These are phyloP conservation scores for Peromyscus maniculatus DNA, from an alignment of 2,113 vertebrate species.

Conservation along the genomic window DNA sequence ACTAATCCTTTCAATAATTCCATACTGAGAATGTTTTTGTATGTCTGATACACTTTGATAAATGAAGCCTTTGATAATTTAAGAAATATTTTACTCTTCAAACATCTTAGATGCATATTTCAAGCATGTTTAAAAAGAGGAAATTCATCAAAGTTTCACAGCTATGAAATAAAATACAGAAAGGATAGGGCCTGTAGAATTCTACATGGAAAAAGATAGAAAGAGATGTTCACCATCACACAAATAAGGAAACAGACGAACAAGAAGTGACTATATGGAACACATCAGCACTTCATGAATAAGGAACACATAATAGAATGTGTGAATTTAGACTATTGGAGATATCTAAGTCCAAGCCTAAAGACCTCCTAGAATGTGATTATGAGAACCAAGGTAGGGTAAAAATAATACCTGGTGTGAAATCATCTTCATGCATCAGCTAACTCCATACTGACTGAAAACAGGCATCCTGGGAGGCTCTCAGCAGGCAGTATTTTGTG, in stretches of 20 bases:
- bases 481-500: not conserved
- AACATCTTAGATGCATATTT: not conserved
- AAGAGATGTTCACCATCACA: not conserved
- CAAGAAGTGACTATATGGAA: not conserved
- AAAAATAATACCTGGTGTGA: no score
- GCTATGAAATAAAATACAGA: not conserved
- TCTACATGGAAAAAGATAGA: no score
- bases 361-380: no score
- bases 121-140: not conserved
- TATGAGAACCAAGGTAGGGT: no score
- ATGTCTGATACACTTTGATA: not conserved
- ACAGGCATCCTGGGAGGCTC: accelerated
- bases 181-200: not conserved
- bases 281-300: accelerated
- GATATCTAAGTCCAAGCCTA: no score
- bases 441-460: not conserved
- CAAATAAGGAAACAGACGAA: not conserved
- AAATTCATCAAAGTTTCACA: not conserved
- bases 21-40: not conserved
- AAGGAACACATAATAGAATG: not conserved
- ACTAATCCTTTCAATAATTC: not conserved
- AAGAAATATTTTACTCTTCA: no score
- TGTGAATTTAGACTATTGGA: no score
- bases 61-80: not conserved
- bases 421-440: no score